Evolutionary conservation across 2,797 vertebrate species (phyloP), one percentile per base, ranked within the genome.

Genomic region (Emydoidea blandingii): DNA sequence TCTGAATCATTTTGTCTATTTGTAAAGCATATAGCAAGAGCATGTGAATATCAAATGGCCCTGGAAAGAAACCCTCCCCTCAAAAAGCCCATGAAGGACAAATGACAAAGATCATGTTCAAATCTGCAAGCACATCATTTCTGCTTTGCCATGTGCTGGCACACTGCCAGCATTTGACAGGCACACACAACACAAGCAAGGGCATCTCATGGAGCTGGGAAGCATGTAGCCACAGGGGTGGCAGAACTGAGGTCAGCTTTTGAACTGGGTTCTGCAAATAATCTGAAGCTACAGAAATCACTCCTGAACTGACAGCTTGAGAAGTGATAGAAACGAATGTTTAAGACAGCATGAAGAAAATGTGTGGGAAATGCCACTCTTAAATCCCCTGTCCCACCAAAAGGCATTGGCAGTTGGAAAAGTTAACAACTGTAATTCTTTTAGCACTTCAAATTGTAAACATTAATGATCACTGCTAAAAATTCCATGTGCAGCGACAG

Each of bases 401-500:
- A 90, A 91, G 86, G 25, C 62, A 15, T 78, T 12, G 79, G 44
- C 34, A 85, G 34, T 34, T 59, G 83, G 34, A 49, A 83, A 68
- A 29, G 81, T 5, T 81, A 84, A 91, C 52, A 92, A 74, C 79
- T 90, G 85, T 53, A 57, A 57, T 68, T 68, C n/a, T 23, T 23
- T 68, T 37, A 68, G n/a, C n/a, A 37, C n/a, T 68, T 19, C n/a
- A 68, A 68, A 37, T 37, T n/a, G 18, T 16, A 65, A n/a, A 65
- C 16, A 65, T n/a, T n/a, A 65, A 68, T 37, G 34, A 68, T 37
- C 18, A 68, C 65, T 37, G n/a, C 83, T 89, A 91, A 4, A 94
- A 87, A 93, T 72, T 79, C 16, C 37, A 21, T 41, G 23, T 23
- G 87, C 85, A 84, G 78, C n/a, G 91, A 80, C 72, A 87, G 84